phyloP scores from a whole-genome alignment of 2,888 invertebrate genomes.

The Apotomis turbidana region DNA sequence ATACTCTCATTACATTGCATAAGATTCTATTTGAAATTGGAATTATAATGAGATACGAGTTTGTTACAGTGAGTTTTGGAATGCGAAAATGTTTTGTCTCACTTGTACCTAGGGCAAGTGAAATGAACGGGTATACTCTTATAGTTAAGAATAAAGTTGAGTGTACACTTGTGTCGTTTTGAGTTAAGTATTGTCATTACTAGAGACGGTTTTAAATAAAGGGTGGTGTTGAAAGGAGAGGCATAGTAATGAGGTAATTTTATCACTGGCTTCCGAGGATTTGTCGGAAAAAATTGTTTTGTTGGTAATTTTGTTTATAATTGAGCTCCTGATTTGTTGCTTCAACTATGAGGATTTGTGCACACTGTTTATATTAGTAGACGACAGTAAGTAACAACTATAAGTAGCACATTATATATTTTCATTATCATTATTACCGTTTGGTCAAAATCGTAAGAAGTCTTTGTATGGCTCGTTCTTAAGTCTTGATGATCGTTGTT shows the following conservation, averaged over 20 bases:
- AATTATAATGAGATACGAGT: neutral
- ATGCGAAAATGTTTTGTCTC: conserved; percentile 10
- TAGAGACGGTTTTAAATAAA: conserved; percentile 8
- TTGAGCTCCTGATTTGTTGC: no score
- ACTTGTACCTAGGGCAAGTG: conserved; percentile 1
- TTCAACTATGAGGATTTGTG: no score
- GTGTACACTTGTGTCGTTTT: conserved; percentile 2
- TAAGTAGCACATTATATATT: no score
- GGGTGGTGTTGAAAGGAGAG: conserved; percentile 11
- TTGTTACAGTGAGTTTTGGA: neutral
- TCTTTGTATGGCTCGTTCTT: no score
- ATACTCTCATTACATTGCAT: neutral
- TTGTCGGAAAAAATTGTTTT: neutral
- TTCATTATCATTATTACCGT: no score
- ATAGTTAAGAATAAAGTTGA: neutral
- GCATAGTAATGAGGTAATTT: neutral
- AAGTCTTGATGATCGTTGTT: no score
- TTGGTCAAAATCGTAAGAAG: no score
- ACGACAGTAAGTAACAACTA: no score
- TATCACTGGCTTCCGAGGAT: neutral
- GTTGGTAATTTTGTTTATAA: neutral
- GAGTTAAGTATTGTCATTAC: neutral
- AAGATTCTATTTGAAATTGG: neutral
- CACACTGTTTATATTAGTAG: no score
- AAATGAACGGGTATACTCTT: neutral